Evolutionary conservation across 2,797 vertebrate genomes (phyloP), one percentile per base, ranked within the genome.

Genomic region (Acestrorhynchus altus): DNA sequence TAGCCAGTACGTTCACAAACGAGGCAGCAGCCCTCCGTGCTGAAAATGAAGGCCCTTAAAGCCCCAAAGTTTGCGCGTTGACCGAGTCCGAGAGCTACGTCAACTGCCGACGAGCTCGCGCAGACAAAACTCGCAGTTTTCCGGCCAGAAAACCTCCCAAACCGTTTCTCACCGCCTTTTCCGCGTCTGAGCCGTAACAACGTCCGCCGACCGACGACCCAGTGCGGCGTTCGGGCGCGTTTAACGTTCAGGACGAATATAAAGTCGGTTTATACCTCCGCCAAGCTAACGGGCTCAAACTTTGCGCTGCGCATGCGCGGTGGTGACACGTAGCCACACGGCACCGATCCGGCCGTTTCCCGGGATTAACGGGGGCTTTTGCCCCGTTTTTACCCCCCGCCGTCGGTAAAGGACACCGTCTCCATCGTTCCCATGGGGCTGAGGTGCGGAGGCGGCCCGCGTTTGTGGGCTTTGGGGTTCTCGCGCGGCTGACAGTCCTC

Each of bases 291-390:
- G 92, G 88, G 35, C 59, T 9, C 6, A 77, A 83, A 86, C 67
- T 87, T 84, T 60, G 65, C 75, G 59, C 65, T 82, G 86, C 87
- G 86, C 87, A 7, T 86, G 88, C 88, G 94, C 91, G 78, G 68
- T 79, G 40, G 77, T 89, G 87, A 87, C 87, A 89, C 86, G 86
- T 90, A 86, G 57, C 42, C 6, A 20, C 68, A 72, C 67, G 40
- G 83, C 73, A 84, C 69, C 81, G 39, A 57, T 57, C 72, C 90
- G 89, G 89, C 91, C 92, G 91, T 88, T 44, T 90, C 80, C 64
- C 69, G 66, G 31, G 73, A 79, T 74, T 54, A 77, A 4, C 68
- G 70, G 78, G 64, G 40, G 40, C 39, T 28, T 67, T 80, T 63
- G 51, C 77, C 15, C 61, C 31, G 40, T 13, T 70, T 4, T 1